Evolutionary conservation across 2,113 vertebrate species (phyloP).

Genomic region (Gavia stellata): DNA sequence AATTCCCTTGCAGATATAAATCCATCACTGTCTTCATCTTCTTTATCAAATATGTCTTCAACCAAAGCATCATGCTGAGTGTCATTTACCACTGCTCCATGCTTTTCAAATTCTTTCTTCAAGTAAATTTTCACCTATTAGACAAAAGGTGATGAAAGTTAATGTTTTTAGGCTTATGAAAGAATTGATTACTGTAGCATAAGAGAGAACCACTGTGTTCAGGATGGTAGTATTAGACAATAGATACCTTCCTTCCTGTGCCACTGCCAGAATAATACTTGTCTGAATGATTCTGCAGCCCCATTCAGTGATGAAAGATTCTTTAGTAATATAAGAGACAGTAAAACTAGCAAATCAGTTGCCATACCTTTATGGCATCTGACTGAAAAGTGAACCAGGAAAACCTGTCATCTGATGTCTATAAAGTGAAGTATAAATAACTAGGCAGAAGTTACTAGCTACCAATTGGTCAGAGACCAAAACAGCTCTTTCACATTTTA

Average conservation of each 20-base stretch:
- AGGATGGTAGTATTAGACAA: not conserved
- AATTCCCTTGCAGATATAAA: slow-evolving; percentile 97
- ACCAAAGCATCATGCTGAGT: slow-evolving; percentile 90
- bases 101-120: slow-evolving; percentile 90
- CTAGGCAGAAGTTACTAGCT: not conserved
- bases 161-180: not conserved
- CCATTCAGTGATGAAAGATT: not conserved
- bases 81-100: slow-evolving; percentile 88
- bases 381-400: not conserved
- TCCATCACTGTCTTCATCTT: slow-evolving; percentile 92
- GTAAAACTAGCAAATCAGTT: not conserved
- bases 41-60: slow-evolving; percentile 92
- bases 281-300: not conserved
- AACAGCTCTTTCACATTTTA: not conserved
- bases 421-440: not conserved
- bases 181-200: not conserved
- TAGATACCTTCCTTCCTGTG: not conserved
- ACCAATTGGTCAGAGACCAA: not conserved
- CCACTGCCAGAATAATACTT: not conserved
- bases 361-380: not conserved
- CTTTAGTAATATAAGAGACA: not conserved
- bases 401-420: not conserved
- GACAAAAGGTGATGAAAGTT: not conserved
- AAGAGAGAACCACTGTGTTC: not conserved
- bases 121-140: slow-evolving; percentile 91